Base-by-base conservation (phyloP, 2,888 invertebrate genomes). In the Ephialtes manifestator region DNA sequence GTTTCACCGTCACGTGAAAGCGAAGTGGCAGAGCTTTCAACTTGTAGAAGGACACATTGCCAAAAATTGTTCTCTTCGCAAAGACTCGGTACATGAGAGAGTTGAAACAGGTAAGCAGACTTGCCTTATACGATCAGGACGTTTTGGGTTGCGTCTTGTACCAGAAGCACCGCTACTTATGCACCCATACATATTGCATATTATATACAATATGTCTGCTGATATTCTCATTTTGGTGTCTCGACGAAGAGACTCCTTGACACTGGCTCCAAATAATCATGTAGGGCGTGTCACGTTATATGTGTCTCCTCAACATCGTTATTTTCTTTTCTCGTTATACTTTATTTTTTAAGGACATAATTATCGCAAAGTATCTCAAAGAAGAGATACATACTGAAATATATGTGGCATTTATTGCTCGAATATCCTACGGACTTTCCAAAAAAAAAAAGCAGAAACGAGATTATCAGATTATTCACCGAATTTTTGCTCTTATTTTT, bases 151-250 rank as follows among this genome's bases (percentile, higher is more conserved):
- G 48, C 53, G 18, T 70, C 53, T 51, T 35, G n/a, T 51, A n/a
- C 48, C 10, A 48, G 28, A 51, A 70, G 18, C 51, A 31, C 53
- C 31, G 70, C n/a, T 18, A 31, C 68, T 31, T 31, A 13, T 28
- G n/a, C 13, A 2, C 4, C n/a, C 43, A 15, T 35, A 67, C 20
- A 35, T 31, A 24, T 24, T 24, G 24, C 24, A 24, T 24, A 24
- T 24, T 24, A 63, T 46, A 77, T 60, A 60, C 65, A 48, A 77
- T 74, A 83, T 74, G 60, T 35, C 7, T 28, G 74, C 70, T 35
- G 74, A 83, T 79, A 79, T 74, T 39, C 55, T 65, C 71, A 63
- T 24, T 75, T 79, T 58, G 60, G 43, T 71, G 39, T 63, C 46
- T 58, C 55, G 70, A 63, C 63, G 67, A 72, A 31, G 68, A 71